Evolutionary conservation across 2,797 vertebrate species (phyloP).

Genomic region (Pterois miles): DNA sequence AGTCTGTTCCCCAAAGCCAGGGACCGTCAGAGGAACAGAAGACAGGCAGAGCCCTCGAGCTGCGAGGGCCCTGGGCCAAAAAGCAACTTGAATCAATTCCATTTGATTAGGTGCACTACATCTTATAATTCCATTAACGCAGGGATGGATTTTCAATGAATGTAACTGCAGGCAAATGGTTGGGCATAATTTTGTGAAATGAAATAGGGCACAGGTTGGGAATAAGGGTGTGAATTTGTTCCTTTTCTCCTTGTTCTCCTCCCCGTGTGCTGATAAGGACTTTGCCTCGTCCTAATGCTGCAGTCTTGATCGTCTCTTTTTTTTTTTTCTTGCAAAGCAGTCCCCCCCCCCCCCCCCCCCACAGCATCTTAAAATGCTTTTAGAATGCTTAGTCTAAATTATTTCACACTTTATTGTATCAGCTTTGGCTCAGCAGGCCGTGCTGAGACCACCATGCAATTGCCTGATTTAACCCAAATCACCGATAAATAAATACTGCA

Average conservation of each 20-base stretch:
- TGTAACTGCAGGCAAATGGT: slow-evolving; percentile 79
- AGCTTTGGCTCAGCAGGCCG: slow-evolving; percentile 30
- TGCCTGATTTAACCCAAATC: slow-evolving; percentile 37
- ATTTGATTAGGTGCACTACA: slow-evolving; percentile 84
- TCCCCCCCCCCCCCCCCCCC: not conserved
- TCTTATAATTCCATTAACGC: slow-evolving; percentile 86
- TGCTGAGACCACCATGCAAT: slow-evolving; percentile 37
- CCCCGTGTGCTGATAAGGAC: slow-evolving; percentile 54
- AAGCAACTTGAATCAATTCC: slow-evolving; percentile 83
- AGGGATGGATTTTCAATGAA: slow-evolving; percentile 83
- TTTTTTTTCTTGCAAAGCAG: slow-evolving; percentile 15
- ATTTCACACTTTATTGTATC: slow-evolving; percentile 60
- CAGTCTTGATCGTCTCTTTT: slow-evolving; percentile 51
- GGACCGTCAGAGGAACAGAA: slow-evolving; percentile 64
- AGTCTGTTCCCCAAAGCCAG: slow-evolving; percentile 42
- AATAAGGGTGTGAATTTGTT: slow-evolving; percentile 61
- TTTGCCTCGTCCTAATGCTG: slow-evolving; percentile 47
- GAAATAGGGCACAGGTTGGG: slow-evolving; percentile 74
- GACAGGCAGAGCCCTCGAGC: slow-evolving; percentile 64
- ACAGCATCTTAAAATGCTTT: slow-evolving; percentile 47
- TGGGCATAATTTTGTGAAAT: slow-evolving; percentile 79
- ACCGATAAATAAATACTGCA: slow-evolving; percentile 39
- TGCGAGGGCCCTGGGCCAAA: slow-evolving; percentile 68
- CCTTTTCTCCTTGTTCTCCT: slow-evolving; percentile 48
- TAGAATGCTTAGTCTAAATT: slow-evolving; percentile 45